phyloP scores from a whole-genome alignment of 2,888 invertebrate genomes.

The Phalangium opilio region DNA sequence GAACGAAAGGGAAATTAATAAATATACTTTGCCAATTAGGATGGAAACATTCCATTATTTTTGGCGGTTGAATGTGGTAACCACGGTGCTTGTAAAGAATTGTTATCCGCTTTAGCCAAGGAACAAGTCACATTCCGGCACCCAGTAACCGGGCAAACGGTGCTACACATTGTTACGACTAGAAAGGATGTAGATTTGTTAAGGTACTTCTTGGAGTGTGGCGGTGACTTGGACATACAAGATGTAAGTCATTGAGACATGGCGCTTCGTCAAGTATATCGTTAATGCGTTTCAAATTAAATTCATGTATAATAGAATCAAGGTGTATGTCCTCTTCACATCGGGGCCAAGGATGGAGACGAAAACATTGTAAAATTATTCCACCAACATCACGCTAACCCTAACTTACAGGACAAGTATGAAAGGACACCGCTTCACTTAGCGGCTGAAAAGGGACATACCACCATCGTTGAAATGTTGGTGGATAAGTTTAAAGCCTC shows the following conservation, averaged over 20 bases:
- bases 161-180: constrained; percentile 85
- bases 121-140: constrained; percentile 46
- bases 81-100: constrained; percentile 83
- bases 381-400: constrained; percentile 83
- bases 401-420: constrained; percentile 77
- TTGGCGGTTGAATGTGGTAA: constrained; percentile 89
- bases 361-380: constrained; percentile 88
- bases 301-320: constrained; percentile 41
- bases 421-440: constrained; percentile 95
- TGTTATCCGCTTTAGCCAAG: constrained; percentile 40
- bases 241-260: constrained; percentile 44
- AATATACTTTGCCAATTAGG: constrained; percentile 39
- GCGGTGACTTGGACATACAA: constrained; percentile 75
- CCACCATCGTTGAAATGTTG: constrained; percentile 80
- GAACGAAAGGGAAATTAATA: no score
- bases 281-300: constrained; percentile 25
- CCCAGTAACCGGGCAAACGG: constrained; percentile 64
- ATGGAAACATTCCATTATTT: constrained; percentile 82
- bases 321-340: constrained; percentile 86
- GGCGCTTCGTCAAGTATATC: not conserved
- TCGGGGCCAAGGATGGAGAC: constrained; percentile 90
- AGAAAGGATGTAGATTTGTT: constrained; percentile 85
- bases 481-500: constrained; percentile 97
- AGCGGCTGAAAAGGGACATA: constrained; percentile 94
- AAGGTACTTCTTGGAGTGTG: constrained; percentile 77